Evolutionary conservation across 2,797 vertebrate genomes (phyloP).

Genomic region (Labroides dimidiatus): DNA sequence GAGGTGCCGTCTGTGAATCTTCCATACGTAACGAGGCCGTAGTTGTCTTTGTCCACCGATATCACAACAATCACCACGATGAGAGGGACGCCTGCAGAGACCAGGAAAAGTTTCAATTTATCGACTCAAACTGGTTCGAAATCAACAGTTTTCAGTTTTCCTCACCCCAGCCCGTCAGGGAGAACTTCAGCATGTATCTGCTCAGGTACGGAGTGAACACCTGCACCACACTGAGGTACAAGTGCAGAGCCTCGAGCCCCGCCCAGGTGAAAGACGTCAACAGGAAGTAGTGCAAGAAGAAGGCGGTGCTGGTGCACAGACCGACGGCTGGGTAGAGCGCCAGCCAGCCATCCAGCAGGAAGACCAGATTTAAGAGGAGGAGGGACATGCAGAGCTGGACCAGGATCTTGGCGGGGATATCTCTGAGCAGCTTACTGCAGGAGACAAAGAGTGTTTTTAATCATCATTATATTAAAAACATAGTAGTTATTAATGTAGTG

Average conservation of each 20-base stretch:
- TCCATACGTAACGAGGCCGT: conserved; percentile 87
- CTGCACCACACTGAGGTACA: conserved; percentile 94
- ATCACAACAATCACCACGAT: conserved; percentile 89
- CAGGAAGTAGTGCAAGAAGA: conserved; percentile 96
- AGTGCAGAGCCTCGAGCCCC: conserved; percentile 96
- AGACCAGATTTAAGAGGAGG: conserved; percentile 91
- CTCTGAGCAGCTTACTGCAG: conserved; percentile 91
- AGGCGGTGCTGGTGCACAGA: conserved; percentile 91
- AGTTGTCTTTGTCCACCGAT: conserved; percentile 88
- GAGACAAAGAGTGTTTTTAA: neutral
- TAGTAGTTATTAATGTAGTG: too few relatives aligned
- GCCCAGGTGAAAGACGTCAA: conserved; percentile 97
- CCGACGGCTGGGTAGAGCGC: conserved; percentile 80
- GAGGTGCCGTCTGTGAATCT: conserved; percentile 80
- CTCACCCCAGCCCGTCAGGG: conserved; percentile 95
- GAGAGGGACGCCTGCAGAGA: conserved; percentile 88
- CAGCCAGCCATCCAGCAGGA: conserved; percentile 93
- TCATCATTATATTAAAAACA: too few relatives aligned
- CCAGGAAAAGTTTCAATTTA: neutral
- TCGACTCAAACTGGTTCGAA: too few relatives aligned
- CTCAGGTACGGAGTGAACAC: conserved; percentile 95
- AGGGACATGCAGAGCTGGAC: conserved; percentile 93
- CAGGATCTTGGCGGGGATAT: conserved; percentile 97
- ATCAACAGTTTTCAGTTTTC: conserved; percentile 18
- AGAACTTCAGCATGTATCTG: conserved; percentile 96